These are phyloP conservation scores for Hypothenemus hampei DNA, from an alignment of 1,140 invertebrate species.

Conservation along the genomic window DNA sequence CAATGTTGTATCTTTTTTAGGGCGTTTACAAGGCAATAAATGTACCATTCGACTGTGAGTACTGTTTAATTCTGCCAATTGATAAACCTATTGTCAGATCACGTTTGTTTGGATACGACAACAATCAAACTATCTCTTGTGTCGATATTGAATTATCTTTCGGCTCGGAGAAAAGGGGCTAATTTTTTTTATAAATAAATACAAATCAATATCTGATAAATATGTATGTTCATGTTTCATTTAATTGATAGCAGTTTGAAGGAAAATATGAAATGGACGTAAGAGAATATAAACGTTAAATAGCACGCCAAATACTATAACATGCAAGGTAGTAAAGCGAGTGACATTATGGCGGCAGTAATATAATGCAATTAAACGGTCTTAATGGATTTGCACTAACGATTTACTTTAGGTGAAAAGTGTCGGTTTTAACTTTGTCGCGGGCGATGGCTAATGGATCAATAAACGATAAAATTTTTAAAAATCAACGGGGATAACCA, in stretches of 20 bases:
- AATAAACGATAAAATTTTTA: background rate
- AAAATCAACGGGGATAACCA: too few species aligned
- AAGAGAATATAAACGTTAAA: conserved; percentile 19
- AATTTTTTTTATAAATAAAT: background rate
- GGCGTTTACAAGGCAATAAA: conserved; percentile 1
- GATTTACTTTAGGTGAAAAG: conserved; percentile 19
- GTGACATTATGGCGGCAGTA: conserved; percentile 18
- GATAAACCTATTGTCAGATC: background rate
- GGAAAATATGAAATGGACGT: background rate
- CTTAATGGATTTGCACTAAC: conserved; percentile 23
- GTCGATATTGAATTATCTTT: conserved; percentile 3
- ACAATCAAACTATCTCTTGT: background rate
- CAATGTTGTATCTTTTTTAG: too few species aligned
- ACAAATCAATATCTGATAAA: background rate
- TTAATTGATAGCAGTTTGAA: too few species aligned
- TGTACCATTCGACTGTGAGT: background rate
- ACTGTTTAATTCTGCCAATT: background rate
- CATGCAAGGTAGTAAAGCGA: conserved; percentile 18
- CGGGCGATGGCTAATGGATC: background rate
- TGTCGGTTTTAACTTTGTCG: conserved; percentile 16
- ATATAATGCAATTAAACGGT: conserved; percentile 21
- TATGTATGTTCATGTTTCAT: background rate
- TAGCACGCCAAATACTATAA: conserved; percentile 15
- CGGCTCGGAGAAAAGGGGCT: background rate
- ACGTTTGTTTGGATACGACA: background rate